phyloP scores from a whole-genome alignment of 2,888 invertebrate species.

The Drosophila kanekoi region DNA sequence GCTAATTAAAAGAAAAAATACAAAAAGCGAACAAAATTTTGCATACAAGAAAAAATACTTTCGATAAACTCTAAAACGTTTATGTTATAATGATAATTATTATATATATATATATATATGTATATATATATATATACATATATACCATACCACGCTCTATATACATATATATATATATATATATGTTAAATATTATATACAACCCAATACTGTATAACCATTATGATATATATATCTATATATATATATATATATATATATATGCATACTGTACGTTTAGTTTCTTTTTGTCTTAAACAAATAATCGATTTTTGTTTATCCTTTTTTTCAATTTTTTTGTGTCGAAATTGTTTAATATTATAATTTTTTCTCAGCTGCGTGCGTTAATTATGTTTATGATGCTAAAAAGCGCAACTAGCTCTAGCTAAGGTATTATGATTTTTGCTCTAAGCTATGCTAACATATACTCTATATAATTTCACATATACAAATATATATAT shows the following conservation, averaged over 20 bases:
- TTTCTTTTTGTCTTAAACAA: slow-evolving; percentile 36
- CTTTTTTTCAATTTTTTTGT: slow-evolving; percentile 46
- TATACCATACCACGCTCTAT: slow-evolving; percentile 34
- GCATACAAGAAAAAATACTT: slow-evolving; percentile 20
- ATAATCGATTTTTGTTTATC: slow-evolving; percentile 38
- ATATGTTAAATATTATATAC: slow-evolving; percentile 61
- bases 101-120: slow-evolving; percentile 54
- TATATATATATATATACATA: slow-evolving; percentile 63
- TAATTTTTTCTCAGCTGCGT: slow-evolving; percentile 50
- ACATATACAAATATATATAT: slow-evolving; percentile 29
- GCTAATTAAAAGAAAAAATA: slow-evolving; percentile 16
- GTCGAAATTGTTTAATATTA: slow-evolving; percentile 63
- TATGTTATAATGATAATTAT: slow-evolving; percentile 77
- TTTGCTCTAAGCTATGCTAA: slow-evolving; percentile 74
- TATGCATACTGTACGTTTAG: slow-evolving; percentile 60
- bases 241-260: slow-evolving; percentile 19
- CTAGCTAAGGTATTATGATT: slow-evolving; percentile 77
- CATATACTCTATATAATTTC: slow-evolving; percentile 31
- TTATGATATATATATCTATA: slow-evolving; percentile 51
- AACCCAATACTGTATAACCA: slow-evolving; percentile 60
- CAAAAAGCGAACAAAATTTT: slow-evolving; percentile 33
- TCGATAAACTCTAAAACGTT: slow-evolving; percentile 50
- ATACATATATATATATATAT: slow-evolving; percentile 49
- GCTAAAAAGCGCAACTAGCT: slow-evolving; percentile 32
- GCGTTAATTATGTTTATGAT: slow-evolving; percentile 38